These are phyloP conservation scores for Heliconius ismenius DNA, from an alignment of 2,888 invertebrate species.

Conservation along the genomic window DNA sequence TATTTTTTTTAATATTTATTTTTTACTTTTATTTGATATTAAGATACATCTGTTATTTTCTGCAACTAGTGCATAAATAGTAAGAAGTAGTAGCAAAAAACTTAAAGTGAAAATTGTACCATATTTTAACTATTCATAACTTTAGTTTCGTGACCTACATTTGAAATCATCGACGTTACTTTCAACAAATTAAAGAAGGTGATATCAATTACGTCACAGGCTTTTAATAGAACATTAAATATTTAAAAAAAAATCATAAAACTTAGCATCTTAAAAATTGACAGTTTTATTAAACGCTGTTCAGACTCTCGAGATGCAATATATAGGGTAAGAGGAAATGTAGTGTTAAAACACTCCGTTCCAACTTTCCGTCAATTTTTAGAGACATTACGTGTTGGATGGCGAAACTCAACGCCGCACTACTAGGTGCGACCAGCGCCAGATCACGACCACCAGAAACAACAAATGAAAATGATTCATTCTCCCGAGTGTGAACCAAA, in stretches of 20 bases:
- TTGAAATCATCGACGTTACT: not conserved
- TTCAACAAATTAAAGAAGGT: not conserved
- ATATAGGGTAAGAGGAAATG: not conserved
- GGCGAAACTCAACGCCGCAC: no score
- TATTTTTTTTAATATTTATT: no score
- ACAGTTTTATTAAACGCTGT: no score
- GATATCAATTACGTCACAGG: no score
- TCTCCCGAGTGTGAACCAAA: not conserved
- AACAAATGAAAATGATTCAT: not conserved
- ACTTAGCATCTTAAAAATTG: no score
- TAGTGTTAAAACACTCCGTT: not conserved
- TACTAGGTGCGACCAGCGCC: no score
- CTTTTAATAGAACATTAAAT: no score
- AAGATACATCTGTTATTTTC: not conserved
- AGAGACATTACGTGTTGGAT: not conserved
- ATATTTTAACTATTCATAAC: not conserved
- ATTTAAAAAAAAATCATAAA: no score
- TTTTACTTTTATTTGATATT: not conserved
- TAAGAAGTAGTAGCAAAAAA: not conserved
- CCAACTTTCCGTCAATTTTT: not conserved
- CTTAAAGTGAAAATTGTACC: not conserved
- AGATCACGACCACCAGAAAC: no score
- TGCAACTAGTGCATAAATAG: not conserved
- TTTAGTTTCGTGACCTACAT: not conserved
- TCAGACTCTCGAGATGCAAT: no score